Evolutionary conservation across 2,888 invertebrate species (phyloP).

Genomic region (Macrosiphum euphorbiae): DNA sequence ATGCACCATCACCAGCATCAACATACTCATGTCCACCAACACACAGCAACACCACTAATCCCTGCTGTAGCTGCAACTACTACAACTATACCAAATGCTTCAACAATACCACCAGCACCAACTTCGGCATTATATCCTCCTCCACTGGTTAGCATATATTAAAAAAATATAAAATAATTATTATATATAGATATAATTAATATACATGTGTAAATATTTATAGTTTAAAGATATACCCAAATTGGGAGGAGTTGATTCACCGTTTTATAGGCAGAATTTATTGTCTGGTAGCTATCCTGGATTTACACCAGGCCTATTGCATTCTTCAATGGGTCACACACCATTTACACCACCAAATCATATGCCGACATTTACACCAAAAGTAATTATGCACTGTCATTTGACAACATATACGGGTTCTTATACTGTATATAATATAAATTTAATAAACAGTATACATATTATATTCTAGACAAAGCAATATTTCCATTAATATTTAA

Average conservation of each 20-base stretch:
- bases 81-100: conserved; percentile 40
- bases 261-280: conserved; percentile 83
- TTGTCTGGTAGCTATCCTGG: conserved; percentile 85
- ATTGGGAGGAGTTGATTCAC: conserved; percentile 82
- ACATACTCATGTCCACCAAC: conserved; percentile 82
- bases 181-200: conserved; percentile 67
- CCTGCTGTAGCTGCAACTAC: conserved; percentile 71
- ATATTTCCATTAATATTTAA: background rate
- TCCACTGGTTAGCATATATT: conserved; percentile 75
- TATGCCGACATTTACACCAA: conserved; percentile 87
- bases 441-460: background rate
- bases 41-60: conserved; percentile 77
- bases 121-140: conserved; percentile 74
- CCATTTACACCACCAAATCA: conserved; percentile 92
- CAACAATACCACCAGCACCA: conserved; percentile 69
- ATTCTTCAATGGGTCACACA: conserved; percentile 83
- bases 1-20: conserved; percentile 95
- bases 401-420: background rate
- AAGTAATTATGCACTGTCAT: conserved; percentile 74
- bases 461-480: background rate
- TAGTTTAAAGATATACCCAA: conserved; percentile 90
- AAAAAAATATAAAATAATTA: conserved; percentile 32
- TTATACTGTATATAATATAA: background rate
- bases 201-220: background rate
- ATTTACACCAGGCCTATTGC: conserved; percentile 82